These are phyloP conservation scores for Aptenodytes forsteri DNA, from an alignment of 2,113 vertebrate species.

Conservation along the genomic window DNA sequence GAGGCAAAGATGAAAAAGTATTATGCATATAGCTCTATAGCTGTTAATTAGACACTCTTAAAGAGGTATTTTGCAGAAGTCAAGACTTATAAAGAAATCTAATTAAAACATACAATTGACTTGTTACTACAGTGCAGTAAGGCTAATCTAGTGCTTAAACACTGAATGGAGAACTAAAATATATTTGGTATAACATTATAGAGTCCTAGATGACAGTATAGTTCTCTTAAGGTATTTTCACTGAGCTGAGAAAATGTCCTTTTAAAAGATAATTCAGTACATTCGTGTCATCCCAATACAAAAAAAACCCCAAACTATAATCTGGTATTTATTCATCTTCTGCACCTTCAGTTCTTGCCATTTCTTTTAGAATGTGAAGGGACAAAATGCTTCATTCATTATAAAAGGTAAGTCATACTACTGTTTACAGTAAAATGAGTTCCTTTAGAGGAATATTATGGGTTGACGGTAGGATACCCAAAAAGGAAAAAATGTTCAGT, in stretches of 20 bases:
- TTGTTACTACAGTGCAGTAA: not conserved
- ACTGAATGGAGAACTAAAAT: not conserved
- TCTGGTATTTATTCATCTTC: not conserved
- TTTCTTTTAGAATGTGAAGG: not conserved
- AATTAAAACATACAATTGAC: not conserved
- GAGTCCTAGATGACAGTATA: not conserved
- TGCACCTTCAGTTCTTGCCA: not conserved
- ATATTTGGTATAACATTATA: not conserved
- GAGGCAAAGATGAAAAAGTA: not conserved
- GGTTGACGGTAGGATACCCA: not conserved
- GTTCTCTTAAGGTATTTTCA: not conserved
- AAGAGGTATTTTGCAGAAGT: not conserved
- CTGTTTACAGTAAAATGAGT: not conserved
- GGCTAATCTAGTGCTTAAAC: not conserved
- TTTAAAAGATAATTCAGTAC: not conserved
- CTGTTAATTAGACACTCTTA: not conserved
- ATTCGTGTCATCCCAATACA: not conserved
- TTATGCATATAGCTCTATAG: not conserved
- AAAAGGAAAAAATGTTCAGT: not conserved
- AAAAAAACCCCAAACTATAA: not conserved
- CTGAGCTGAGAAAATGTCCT: not conserved
- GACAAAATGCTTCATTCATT: not conserved
- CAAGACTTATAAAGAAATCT: not conserved
- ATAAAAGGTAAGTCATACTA: not conserved
- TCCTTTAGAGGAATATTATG: not conserved